These are phyloP conservation scores for Heteromormyrus szaboi DNA, from an alignment of 2,797 vertebrate genomes.

Conservation along the genomic window DNA sequence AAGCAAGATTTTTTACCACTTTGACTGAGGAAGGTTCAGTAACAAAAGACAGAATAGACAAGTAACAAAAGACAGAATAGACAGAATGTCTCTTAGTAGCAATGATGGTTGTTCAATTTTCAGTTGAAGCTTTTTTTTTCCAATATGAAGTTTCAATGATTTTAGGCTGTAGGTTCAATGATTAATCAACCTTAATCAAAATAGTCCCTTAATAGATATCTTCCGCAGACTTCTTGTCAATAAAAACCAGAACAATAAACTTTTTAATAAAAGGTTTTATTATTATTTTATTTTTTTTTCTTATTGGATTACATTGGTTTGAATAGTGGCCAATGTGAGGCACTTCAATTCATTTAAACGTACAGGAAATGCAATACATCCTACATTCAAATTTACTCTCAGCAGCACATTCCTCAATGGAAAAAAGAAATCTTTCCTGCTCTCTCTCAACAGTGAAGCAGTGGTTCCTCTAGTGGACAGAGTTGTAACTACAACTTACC, in stretches of 20 bases:
- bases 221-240: neutral
- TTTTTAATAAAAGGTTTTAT: neutral
- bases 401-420: neutral
- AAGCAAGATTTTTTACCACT: neutral
- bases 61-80: neutral
- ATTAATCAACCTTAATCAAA: neutral
- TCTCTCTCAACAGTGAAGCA: conserved; percentile 36
- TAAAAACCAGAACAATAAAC: neutral
- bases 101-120: neutral
- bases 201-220: neutral
- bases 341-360: conserved; percentile 1
- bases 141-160: neutral
- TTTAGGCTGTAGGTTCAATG: neutral
- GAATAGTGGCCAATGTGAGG: neutral
- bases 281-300: neutral
- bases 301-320: neutral
- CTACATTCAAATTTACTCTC: neutral
- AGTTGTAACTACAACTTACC: conserved; percentile 33
- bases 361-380: neutral
- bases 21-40: neutral
- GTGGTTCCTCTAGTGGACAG: conserved; percentile 62
- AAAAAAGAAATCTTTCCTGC: neutral
- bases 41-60: neutral
- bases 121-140: neutral
- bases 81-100: neutral